Conservation (phyloP, 2,797 vertebrate genomes). For the Tapirus indicus region DNA sequence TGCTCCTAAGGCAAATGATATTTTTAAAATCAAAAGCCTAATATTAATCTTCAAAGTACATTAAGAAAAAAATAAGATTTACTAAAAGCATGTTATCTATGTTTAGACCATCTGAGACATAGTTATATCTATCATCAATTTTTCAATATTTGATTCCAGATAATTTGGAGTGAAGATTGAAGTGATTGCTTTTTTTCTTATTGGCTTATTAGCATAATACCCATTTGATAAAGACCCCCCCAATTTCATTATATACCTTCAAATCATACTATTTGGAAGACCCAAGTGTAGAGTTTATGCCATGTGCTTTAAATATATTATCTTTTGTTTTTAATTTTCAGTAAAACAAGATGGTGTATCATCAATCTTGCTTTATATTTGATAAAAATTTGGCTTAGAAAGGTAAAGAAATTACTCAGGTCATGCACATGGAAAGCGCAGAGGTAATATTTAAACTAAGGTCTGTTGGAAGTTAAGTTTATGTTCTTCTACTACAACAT, state of each 20-base stretch:
- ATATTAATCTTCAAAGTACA: not conserved
- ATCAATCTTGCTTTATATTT: not conserved
- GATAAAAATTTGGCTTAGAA: not conserved
- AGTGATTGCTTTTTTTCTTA: not conserved
- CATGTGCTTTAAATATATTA: not conserved
- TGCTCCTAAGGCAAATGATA: not conserved
- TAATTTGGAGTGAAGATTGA: not conserved
- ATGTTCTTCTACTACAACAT: not conserved
- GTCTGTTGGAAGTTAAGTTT: not conserved
- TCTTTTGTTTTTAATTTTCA: not conserved
- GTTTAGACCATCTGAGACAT: not conserved
- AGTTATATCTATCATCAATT: not conserved
- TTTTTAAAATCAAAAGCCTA: not conserved
- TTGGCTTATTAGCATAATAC: not conserved
- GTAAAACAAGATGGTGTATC: not conserved
- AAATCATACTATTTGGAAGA: constrained; percentile 25
- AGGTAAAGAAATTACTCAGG: not conserved
- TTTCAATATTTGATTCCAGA: not conserved
- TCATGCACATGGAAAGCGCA: not conserved
- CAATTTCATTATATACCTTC: not conserved
- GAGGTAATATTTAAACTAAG: not conserved
- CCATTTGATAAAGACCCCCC: not conserved
- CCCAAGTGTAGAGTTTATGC: not conserved
- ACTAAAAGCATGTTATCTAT: not conserved
- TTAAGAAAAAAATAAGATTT: not conserved